These are phyloP conservation scores for Biston stratarius DNA, from an alignment of 2,888 invertebrate genomes.

Conservation along the genomic window DNA sequence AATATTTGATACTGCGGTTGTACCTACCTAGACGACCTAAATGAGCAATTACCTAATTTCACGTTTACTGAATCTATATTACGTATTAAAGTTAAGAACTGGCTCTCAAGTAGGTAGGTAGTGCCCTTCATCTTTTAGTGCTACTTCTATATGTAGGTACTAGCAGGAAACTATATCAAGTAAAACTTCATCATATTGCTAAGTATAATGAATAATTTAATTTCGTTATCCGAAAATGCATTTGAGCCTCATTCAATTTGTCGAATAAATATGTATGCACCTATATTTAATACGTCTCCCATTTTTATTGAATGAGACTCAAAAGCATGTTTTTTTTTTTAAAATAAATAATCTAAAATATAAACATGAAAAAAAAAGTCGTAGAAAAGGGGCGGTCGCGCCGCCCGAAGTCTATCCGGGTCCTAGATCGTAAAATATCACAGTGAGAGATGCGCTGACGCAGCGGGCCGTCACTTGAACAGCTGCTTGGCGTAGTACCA, in stretches of 20 bases:
- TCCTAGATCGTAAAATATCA: conserved; percentile 79
- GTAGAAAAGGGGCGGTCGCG: conserved; percentile 63
- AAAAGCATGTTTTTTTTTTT: conserved; percentile 55
- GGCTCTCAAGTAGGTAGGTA: not conserved
- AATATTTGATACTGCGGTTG: too few species aligned
- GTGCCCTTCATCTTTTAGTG: not conserved
- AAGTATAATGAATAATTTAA: conserved; percentile 47
- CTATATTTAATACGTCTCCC: conserved; percentile 83
- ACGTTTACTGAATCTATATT: too few species aligned
- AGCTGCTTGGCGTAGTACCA: conserved; percentile 95
- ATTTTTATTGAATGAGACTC: conserved; percentile 67
- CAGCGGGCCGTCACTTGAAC: conserved; percentile 87
- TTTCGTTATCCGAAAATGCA: conserved; percentile 49
- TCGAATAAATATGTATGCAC: conserved; percentile 77
- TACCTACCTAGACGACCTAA: too few species aligned
- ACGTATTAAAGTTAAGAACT: too few species aligned
- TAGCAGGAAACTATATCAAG: not conserved
- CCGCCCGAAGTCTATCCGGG: conserved; percentile 64
- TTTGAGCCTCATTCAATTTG: conserved; percentile 73
- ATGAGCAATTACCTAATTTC: too few species aligned
- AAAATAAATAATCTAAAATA: conserved; percentile 72
- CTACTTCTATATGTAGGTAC: too few species aligned
- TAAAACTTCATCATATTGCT: conserved; percentile 33
- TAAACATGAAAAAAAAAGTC: conserved; percentile 66
- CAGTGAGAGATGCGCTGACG: conserved; percentile 60